A percentile compares a stretch with the other conserved stretches of the same genome.
Conservation (phyloP, 2,113 vertebrate species). For the Emydocephalus ijimae region DNA sequence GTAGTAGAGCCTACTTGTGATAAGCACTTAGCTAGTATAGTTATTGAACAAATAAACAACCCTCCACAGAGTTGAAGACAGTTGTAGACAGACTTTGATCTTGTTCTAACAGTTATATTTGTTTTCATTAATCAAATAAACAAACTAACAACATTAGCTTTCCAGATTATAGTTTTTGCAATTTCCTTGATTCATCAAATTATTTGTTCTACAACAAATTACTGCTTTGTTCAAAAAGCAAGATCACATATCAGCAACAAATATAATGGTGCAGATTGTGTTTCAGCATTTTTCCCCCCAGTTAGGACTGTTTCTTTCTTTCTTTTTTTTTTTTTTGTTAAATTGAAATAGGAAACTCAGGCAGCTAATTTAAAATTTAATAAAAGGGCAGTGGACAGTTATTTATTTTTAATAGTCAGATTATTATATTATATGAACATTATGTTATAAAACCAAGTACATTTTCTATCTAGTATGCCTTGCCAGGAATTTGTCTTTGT, state of each 20-base stretch:
- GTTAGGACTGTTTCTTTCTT: not conserved
- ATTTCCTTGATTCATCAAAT: not conserved
- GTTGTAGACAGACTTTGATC: not conserved
- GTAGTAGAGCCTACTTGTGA: not conserved
- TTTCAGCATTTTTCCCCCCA: not conserved
- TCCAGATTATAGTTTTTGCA: not conserved
- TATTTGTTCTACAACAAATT: not conserved
- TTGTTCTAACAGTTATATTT: not conserved
- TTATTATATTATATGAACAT: not conserved
- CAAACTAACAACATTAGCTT: not conserved
- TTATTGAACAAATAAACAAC: not conserved
- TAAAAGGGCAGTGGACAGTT: not conserved
- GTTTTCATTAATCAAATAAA: not conserved
- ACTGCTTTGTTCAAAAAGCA: not conserved
- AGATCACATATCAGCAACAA: not conserved
- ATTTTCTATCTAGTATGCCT: not conserved
- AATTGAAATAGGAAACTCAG: not conserved
- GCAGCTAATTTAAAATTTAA: not conserved
- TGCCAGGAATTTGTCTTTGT: not conserved
- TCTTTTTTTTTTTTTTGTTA: not conserved
- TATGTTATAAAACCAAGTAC: not conserved
- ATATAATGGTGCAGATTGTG: not conserved
- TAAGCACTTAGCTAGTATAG: not conserved
- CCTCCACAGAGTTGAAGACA: not conserved
- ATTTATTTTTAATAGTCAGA: not conserved